Evolutionary conservation across 92 coral and sea anemone genomes (phyloP).

Genomic region (Muricea muricata): DNA sequence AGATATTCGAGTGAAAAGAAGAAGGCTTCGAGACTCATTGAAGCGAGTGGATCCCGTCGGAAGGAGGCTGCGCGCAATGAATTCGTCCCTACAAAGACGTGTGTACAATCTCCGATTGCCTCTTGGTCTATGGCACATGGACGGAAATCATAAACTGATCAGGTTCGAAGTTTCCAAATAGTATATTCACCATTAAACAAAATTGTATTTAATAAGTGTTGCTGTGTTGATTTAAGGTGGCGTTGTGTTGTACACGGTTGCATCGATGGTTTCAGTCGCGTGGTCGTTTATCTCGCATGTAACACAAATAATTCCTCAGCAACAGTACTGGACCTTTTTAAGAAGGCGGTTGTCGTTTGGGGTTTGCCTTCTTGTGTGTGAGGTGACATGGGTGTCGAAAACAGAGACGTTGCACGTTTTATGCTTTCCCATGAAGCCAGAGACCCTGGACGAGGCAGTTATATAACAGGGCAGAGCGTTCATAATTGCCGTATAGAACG

Average conservation of each 20-base stretch:
- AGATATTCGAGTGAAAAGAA: constrained; percentile 49
- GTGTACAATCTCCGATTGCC: constrained; percentile 55
- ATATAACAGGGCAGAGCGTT: constrained; percentile 43
- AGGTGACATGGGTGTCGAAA: constrained; percentile 72
- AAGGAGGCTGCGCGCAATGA: constrained; percentile 51
- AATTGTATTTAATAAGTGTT: no score
- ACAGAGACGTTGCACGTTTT: constrained; percentile 53
- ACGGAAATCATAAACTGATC: constrained; percentile 50
- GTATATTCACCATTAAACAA: no score
- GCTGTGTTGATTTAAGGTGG: constrained; percentile 35
- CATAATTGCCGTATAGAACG: constrained; percentile 53
- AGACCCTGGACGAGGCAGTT: constrained; percentile 65
- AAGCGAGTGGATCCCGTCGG: constrained; percentile 65
- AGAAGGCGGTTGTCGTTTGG: constrained; percentile 44
- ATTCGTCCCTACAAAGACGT: constrained; percentile 37
- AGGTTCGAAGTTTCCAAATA: neutral
- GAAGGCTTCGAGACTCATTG: constrained; percentile 41
- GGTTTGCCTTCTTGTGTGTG: constrained; percentile 63
- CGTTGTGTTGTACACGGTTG: constrained; percentile 62
- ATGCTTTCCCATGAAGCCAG: constrained; percentile 50
- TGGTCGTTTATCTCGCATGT: constrained; percentile 36
- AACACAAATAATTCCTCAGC: constrained; percentile 53
- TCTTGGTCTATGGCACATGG: constrained; percentile 45
- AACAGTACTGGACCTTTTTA: constrained; percentile 45
- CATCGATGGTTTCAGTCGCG: constrained; percentile 65